phyloP scores from a whole-genome alignment of 2,888 invertebrate species.

The Hipparchia sbordonii region DNA sequence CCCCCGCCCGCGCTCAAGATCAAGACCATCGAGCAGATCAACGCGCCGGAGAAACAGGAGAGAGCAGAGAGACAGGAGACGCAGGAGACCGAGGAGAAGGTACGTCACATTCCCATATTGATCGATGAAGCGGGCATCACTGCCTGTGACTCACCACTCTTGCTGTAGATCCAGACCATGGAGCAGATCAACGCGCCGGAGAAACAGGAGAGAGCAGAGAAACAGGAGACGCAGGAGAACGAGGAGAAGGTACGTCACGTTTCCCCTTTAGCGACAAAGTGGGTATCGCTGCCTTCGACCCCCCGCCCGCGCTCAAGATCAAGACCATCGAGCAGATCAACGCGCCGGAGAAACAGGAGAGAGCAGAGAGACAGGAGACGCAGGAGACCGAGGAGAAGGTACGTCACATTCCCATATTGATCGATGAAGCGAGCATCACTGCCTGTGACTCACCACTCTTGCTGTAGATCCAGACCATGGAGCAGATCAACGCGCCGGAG shows the following conservation, averaged over 20 bases:
- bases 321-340: constrained; percentile 81
- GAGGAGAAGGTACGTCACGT: constrained; percentile 44
- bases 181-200: constrained; percentile 78
- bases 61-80: constrained; percentile 34
- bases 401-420: background rate
- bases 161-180: constrained; percentile 79
- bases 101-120: background rate
- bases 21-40: constrained; percentile 80
- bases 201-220: constrained; percentile 52
- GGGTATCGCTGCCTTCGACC: constrained; percentile 74
- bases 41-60: constrained; percentile 67
- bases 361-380: constrained; percentile 28
- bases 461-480: constrained; percentile 80
- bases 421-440: constrained; percentile 74
- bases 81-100: constrained; percentile 46
- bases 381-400: constrained; percentile 46
- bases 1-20: constrained; percentile 78
- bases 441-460: constrained; percentile 75
- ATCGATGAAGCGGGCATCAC: constrained; percentile 74
- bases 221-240: constrained; percentile 17
- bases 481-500: constrained; percentile 76
- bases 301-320: constrained; percentile 76
- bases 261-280: constrained; percentile 40
- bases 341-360: constrained; percentile 65
- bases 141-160: constrained; percentile 74